Evolutionary conservation across 2,113 vertebrate genomes (phyloP).

Genomic region (Eurystomus gularis): DNA sequence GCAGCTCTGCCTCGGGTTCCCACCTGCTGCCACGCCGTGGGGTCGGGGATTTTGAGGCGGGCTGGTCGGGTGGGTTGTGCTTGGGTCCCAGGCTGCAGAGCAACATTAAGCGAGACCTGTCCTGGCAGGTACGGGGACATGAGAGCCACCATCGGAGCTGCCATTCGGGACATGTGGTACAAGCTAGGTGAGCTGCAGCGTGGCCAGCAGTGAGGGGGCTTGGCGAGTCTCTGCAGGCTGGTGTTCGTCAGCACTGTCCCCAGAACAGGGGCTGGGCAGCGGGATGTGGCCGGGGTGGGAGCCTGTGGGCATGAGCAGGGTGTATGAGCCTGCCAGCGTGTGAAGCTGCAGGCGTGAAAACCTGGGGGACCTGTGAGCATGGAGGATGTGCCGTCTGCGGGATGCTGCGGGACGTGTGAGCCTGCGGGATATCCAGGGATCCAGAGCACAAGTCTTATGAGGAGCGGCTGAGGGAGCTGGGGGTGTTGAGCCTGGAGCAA

Average conservation of each 20-base stretch:
- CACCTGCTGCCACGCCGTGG: fast-evolving
- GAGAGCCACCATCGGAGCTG: constrained; percentile 15
- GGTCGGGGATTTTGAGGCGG: not conserved
- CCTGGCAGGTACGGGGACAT: constrained; percentile 59
- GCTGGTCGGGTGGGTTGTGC: fast-evolving
- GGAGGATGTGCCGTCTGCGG: not conserved
- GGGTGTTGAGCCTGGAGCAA: too few species aligned
- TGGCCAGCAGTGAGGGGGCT: not conserved
- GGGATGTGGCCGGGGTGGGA: fast-evolving
- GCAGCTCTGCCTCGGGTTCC: too few species aligned
- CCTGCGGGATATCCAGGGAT: too few species aligned
- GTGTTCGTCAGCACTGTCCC: fast-evolving
- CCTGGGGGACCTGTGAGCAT: too few species aligned
- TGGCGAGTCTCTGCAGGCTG: not conserved
- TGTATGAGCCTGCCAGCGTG: not conserved
- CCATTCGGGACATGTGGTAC: constrained; percentile 72
- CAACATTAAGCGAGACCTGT: fast-evolving
- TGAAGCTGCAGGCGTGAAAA: not conserved
- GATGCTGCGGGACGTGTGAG: fast-evolving
- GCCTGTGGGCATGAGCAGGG: not conserved
- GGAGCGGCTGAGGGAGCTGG: too few species aligned
- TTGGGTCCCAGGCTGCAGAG: not conserved
- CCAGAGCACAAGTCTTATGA: too few species aligned
- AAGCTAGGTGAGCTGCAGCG: constrained; percentile 2
- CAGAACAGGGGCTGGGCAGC: fast-evolving